Base-by-base conservation (phyloP, 2,888 invertebrate species). In the Abscondita cerata region DNA sequence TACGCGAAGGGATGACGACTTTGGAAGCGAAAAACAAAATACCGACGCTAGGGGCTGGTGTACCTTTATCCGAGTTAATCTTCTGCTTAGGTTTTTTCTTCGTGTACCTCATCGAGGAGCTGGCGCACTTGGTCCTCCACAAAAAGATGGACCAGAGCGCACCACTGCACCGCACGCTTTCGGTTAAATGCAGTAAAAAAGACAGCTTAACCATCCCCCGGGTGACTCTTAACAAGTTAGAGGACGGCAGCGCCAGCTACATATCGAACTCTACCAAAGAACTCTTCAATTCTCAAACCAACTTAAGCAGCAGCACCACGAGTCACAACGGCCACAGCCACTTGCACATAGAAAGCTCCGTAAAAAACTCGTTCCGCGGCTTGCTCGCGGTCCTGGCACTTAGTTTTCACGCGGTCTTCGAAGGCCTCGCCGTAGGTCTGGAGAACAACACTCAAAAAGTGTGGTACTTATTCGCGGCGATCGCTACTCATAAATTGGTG, bases 341-440 rank as follows among this genome's bases (percentile, higher is more conserved):
- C 52, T 65, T 62, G 16, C 69, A 70, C 40, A 41, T 73, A 6
- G 76, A 76, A n/a, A 75, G 75, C 41, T 70, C 73, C 8, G 83
- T 85, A 67, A 85, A 86, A n/a, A 81, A 81, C 31, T 83, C 82
- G 1, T 76, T 85, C 56, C 80, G 83, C 44, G 87, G 85, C 33
- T 79, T 89, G 3, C 76, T 89, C 46, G 85, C 88, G 0, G 86
- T 89, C 6, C 76, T 88, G 46, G 89, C 89, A 0, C 74, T 89
- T 4, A 88, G 88, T 36, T 87, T 89, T 66, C 89, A 89, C 73
- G 88, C 88, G 0, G 83, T 89, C 20, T 87, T 89, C 72, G 89
- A 89, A 78, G 89, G 89, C 0, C 75, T 89, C 15, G 88, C 89
- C 0, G 87, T 89, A 0, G 89, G 89, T 0, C 74, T 89, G 12